These are phyloP conservation scores for Petrosia ficiformis DNA, from an alignment of 37 sponge, comb jelly and placozoan species.

Conservation along the genomic window DNA sequence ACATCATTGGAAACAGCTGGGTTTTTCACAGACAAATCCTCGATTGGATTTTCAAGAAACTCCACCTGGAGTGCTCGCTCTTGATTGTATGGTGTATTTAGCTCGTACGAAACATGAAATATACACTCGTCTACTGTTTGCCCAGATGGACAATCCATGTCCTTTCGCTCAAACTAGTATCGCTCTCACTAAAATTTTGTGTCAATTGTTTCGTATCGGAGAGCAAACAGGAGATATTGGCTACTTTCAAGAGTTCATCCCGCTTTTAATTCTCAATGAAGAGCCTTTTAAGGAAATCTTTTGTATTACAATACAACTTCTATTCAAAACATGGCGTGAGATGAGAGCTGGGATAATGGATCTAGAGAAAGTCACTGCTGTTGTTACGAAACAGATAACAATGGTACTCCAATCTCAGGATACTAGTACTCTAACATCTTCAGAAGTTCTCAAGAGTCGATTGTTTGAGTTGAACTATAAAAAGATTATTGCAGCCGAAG, in stretches of 20 bases:
- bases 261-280: slow-evolving; percentile 69
- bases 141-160: slow-evolving; percentile 79
- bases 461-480: slow-evolving; percentile 77
- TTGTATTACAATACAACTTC: slow-evolving; percentile 79
- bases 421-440: slow-evolving; percentile 35
- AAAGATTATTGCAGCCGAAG: slow-evolving; percentile 67
- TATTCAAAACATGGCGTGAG: slow-evolving; percentile 97
- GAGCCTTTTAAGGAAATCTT: slow-evolving; percentile 87
- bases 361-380: slow-evolving; percentile 91
- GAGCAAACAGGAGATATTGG: slow-evolving; percentile 73
- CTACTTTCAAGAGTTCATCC: slow-evolving; percentile 69
- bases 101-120: slow-evolving; percentile 68
- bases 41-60: slow-evolving; percentile 69
- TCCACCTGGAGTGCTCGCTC: slow-evolving; percentile 87
- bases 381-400: slow-evolving; percentile 87
- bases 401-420: slow-evolving; percentile 53
- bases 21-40: slow-evolving; percentile 72
- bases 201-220: slow-evolving; percentile 81
- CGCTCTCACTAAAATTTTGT: slow-evolving; percentile 73
- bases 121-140: slow-evolving; percentile 54
- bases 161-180: slow-evolving; percentile 84
- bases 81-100: slow-evolving; percentile 84
- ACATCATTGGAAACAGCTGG: slow-evolving; percentile 81
- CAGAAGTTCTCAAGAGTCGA: slow-evolving; percentile 41
- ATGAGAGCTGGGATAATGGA: slow-evolving; percentile 90